A percentile compares a stretch with the other conserved stretches of the same genome.
Conservation (phyloP, 2,888 invertebrate species). For the Rhabditoides inermis region DNA sequence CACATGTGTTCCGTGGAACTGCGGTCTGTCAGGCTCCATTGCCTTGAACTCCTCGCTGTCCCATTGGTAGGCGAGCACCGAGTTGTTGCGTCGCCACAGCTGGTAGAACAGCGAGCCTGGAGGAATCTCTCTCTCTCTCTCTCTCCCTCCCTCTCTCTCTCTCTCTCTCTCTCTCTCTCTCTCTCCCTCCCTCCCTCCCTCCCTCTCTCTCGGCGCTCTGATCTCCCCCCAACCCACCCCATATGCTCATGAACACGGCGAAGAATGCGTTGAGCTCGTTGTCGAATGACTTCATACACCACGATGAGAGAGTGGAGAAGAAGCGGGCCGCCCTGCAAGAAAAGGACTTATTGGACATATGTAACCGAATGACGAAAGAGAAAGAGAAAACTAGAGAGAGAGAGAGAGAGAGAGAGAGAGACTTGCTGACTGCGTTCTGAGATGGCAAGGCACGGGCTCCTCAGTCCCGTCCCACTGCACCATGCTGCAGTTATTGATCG, state of each 20-base stretch:
- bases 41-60: constrained; percentile 55
- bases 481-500: constrained; percentile 12
- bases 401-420: no score
- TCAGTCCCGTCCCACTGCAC: constrained; percentile 9
- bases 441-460: constrained; percentile 13
- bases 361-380: no score
- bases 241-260: constrained; percentile 55
- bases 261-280: constrained; percentile 56
- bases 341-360: not conserved
- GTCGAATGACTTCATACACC: constrained; percentile 53
- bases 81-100: constrained; percentile 54
- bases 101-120: constrained; percentile 55
- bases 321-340: constrained; percentile 10
- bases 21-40: constrained; percentile 56
- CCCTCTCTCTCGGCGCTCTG: no score
- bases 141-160: no score
- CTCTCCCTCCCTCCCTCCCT: no score
- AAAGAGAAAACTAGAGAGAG: no score
- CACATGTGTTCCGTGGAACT: constrained; percentile 41
- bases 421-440: no score
- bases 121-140: no score
- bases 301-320: constrained; percentile 13
- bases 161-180: no score
- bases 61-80: constrained; percentile 56
- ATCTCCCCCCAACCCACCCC: no score